Base-by-base conservation (phyloP, 2,888 invertebrate genomes). In the Tupiocoris notatus region DNA sequence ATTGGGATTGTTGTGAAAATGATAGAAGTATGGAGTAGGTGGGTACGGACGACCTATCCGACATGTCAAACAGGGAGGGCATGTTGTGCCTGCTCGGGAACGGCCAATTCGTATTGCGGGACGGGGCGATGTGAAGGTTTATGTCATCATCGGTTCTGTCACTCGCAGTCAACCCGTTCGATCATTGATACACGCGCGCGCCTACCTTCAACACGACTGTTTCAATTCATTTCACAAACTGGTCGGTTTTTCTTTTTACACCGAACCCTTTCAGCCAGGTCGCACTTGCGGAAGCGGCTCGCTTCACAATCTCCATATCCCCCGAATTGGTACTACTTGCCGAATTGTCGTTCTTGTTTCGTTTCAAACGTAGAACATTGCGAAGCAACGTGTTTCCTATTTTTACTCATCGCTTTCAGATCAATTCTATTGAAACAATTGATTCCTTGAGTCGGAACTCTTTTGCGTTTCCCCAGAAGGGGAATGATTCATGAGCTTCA, bases 81-180 rank as follows among this genome's bases (percentile, higher is more conserved):
- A 39, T 39, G 39, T 39, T 39, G 39, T 39, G 39, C 39, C 63
- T 54, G 62, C n/a, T n/a, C 17, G 62, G 39, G 61, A 39, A 39
- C 39, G 73, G 62, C 73, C 73, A 73, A 62, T 73, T 73, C 73
- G 73, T 73, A 73, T 62, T 62, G 62, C 22, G 70, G 39, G 70
- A 70, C 61, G 70, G 16, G 63, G 63, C 62, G 73, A 73, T 39
- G 62, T 73, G 73, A 73, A 63, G 62, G 73, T 73, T 73, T 62
- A 73, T 73, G 73, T 73, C 73, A 62, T 63, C 73, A 73, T 73
- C 62, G 73, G 73, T 54, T 73, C 73, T 73, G 73, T 63, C 73
- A 73, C 63, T 17, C 73, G 73, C 73, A 73, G 24, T 25, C 73
- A 16, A 61, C 73, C 73, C 73, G 62, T 73, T 73, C 73, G 73